Conservation (phyloP, 2,888 invertebrate species). For the Sussaba pulchella region DNA sequence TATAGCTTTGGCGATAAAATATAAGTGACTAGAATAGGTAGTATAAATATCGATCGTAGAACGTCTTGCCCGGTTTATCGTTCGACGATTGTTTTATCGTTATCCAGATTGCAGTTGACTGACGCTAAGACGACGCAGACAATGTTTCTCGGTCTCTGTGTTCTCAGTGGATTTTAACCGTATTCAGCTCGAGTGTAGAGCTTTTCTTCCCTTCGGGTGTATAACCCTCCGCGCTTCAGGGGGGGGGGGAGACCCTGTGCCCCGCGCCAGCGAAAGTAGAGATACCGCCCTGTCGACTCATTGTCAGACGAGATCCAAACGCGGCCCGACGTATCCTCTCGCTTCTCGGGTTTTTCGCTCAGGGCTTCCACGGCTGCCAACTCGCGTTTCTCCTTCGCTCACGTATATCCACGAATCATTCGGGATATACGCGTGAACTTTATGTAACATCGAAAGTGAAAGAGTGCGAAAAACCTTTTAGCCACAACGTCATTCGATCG, state of each 20-base stretch:
- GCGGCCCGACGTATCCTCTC: constrained; percentile 28
- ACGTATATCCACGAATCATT: constrained; percentile 7
- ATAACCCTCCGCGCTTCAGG: constrained; percentile 18
- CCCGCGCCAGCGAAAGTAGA: constrained; percentile 32
- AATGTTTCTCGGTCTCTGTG: constrained; percentile 1
- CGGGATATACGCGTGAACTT: not conserved
- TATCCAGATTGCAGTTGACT: constrained; percentile 57
- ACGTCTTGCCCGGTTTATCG: constrained; percentile 59
- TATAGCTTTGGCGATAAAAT: constrained; percentile 22
- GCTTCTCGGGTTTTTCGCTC: constrained; percentile 24
- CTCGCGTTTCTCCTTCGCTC: constrained; percentile 33
- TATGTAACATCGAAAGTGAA: constrained; percentile 23
- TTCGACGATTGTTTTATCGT: constrained; percentile 59
- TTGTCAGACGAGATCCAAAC: constrained; percentile 46
- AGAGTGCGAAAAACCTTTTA: constrained; percentile 3
- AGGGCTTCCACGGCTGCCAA: constrained; percentile 34
- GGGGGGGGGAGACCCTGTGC: constrained; percentile 1
- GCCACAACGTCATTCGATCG: not conserved
- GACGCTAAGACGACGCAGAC: constrained; percentile 17
- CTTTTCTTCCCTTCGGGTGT: constrained; percentile 24
- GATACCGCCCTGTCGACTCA: constrained; percentile 31
- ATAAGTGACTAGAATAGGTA: constrained; percentile 37
- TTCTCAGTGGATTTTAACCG: constrained; percentile 11
- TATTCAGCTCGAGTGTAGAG: constrained; percentile 17
- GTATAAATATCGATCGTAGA: constrained; percentile 40